Evolutionary conservation across 2,113 vertebrate species (phyloP).

Genomic region (Amia ocellicauda): DNA sequence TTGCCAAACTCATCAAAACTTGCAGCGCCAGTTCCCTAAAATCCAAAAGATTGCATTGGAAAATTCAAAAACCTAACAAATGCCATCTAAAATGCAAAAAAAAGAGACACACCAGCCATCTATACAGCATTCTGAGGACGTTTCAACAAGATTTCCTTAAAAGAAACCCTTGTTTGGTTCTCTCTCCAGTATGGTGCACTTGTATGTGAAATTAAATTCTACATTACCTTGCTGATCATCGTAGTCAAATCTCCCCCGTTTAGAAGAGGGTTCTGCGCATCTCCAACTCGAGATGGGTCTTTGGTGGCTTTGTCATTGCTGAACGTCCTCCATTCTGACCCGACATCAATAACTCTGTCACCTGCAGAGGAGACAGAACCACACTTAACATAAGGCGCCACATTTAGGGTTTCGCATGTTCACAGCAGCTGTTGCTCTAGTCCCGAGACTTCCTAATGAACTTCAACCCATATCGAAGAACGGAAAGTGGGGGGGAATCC

Average conservation of each 20-base stretch:
- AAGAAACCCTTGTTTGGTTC: no score
- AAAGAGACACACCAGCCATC: no score
- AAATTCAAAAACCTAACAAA: not conserved
- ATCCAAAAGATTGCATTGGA: not conserved
- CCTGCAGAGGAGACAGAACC: constrained; percentile 57
- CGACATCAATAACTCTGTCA: constrained; percentile 95
- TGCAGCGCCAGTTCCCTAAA: constrained; percentile 90
- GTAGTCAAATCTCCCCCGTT: constrained; percentile 94
- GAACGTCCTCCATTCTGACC: constrained; percentile 98
- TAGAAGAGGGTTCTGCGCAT: constrained; percentile 92
- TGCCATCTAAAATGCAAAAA: not conserved
- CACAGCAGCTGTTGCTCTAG: not conserved
- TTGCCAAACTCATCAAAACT: constrained; percentile 99
- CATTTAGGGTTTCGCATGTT: not conserved
- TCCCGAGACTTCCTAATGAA: no score
- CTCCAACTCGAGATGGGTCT: constrained; percentile 96
- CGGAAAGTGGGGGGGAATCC: not conserved
- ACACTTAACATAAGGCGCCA: not conserved
- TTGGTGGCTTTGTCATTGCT: constrained; percentile 98
- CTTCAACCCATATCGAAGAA: no score
- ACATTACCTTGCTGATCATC: constrained; percentile 85
- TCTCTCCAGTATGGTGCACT: no score
- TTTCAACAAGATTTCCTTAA: no score
- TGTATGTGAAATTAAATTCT: no score
- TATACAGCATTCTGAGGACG: not conserved